Evolutionary conservation across 2,797 vertebrate species (phyloP).

Genomic region (Hozukius guyotensis): DNA sequence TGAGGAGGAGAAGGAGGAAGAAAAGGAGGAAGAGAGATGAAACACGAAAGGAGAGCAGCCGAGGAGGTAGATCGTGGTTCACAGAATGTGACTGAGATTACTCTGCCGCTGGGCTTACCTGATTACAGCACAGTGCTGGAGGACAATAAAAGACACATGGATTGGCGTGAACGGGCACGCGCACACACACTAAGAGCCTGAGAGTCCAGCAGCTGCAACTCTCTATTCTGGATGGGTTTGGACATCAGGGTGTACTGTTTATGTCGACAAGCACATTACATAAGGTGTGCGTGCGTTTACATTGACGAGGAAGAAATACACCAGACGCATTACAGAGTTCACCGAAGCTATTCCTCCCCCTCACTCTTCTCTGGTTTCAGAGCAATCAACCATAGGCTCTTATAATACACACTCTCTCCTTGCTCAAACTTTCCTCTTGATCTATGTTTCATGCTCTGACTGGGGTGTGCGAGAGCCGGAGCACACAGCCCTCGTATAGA

Average conservation of each 20-base stretch:
- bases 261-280: constrained; percentile 16
- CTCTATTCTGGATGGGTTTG: constrained; percentile 13
- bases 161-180: neutral
- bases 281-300: constrained; percentile 21
- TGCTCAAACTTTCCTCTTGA: constrained; percentile 72
- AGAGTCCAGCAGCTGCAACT: constrained; percentile 24
- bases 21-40: constrained; percentile 45
- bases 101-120: constrained; percentile 55
- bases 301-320: constrained; percentile 45
- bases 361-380: constrained; percentile 51
- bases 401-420: constrained; percentile 48
- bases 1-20: constrained; percentile 41
- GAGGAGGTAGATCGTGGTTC: constrained; percentile 53
- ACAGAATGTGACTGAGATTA: constrained; percentile 62
- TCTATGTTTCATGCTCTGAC: constrained; percentile 74
- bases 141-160: constrained; percentile 42
- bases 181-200: neutral
- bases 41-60: constrained; percentile 35
- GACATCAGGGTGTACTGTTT: constrained; percentile 37
- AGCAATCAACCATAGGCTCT: constrained; percentile 61
- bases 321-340: constrained; percentile 51
- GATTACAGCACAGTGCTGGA: constrained; percentile 63
- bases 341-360: constrained; percentile 48
- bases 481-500: constrained; percentile 17
- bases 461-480: constrained; percentile 34